These are phyloP conservation scores for Tachuris rubrigastra DNA, from an alignment of 2,113 vertebrate species.

Conservation along the genomic window DNA sequence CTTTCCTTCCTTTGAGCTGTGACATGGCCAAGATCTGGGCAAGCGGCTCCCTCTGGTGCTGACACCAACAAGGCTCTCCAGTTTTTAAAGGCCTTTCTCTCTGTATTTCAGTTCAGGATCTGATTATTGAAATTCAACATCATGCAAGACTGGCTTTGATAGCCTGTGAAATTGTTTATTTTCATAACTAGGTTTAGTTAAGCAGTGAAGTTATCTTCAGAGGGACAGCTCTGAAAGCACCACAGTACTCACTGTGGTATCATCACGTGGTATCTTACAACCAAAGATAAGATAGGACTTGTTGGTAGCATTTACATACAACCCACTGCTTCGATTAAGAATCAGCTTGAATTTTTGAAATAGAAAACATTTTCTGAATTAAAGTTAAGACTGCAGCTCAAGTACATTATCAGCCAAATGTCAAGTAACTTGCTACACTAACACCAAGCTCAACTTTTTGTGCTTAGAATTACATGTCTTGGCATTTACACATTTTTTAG, in stretches of 20 bases:
- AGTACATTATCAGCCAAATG: not conserved
- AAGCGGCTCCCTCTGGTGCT: constrained; percentile 79
- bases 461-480: not conserved
- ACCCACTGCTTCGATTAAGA: not conserved
- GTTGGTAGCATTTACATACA: not conserved
- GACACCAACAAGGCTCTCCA: not conserved
- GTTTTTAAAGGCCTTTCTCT: not conserved
- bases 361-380: not conserved
- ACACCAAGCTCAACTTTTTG: not conserved
- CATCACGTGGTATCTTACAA: not conserved
- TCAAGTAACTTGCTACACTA: not conserved
- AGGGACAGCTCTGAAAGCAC: not conserved
- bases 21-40: constrained; percentile 46
- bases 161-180: not conserved
- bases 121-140: not conserved
- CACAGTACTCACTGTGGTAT: not conserved
- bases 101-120: not conserved
- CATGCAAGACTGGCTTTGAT: not conserved
- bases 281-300: not conserved
- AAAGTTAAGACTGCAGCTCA: not conserved
- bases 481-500: not conserved
- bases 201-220: not conserved
- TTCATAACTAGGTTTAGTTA: not conserved
- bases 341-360: not conserved
- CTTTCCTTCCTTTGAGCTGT: not conserved